Evolutionary conservation across 2,797 vertebrate genomes (phyloP).

Genomic region (Anomalospiza imberbis): DNA sequence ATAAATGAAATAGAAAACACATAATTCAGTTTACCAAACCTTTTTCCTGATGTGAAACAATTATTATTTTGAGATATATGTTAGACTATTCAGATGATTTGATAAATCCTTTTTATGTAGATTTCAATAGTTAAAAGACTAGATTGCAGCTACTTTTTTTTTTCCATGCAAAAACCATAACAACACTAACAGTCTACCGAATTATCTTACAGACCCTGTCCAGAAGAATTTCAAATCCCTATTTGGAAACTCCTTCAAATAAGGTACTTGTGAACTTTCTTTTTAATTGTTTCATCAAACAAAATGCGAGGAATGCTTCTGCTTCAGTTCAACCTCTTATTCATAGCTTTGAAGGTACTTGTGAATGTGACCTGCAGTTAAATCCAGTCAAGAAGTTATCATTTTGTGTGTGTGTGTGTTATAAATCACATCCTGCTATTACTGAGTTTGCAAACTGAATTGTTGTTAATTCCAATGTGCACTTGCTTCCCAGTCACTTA

Average conservation of each 20-base stretch:
- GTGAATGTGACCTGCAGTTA: neutral
- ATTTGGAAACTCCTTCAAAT: slow-evolving; percentile 73
- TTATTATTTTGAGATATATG: neutral
- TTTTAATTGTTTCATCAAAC: slow-evolving; percentile 2
- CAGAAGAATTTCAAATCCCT: slow-evolving; percentile 80
- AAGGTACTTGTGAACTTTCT: slow-evolving; percentile 68
- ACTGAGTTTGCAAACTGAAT: neutral
- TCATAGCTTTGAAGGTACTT: neutral
- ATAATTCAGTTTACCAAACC: neutral
- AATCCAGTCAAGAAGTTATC: neutral
- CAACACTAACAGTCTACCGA: neutral
- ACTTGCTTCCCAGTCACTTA: neutral
- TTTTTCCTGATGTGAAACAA: neutral
- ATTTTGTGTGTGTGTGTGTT: neutral
- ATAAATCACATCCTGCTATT: neutral
- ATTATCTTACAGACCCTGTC: slow-evolving; percentile 71
- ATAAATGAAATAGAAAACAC: neutral
- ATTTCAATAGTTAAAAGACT: neutral
- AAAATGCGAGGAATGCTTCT: neutral
- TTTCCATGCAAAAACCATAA: neutral
- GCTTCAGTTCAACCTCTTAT: neutral
- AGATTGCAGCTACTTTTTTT: neutral
- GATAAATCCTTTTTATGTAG: neutral
- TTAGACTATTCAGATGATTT: neutral
- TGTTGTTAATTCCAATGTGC: neutral